A percentile compares a stretch with the other conserved stretches of the same genome.
phyloP scores from a whole-genome alignment of 2,113 vertebrate species.

The Seriola quinqueradiata region DNA sequence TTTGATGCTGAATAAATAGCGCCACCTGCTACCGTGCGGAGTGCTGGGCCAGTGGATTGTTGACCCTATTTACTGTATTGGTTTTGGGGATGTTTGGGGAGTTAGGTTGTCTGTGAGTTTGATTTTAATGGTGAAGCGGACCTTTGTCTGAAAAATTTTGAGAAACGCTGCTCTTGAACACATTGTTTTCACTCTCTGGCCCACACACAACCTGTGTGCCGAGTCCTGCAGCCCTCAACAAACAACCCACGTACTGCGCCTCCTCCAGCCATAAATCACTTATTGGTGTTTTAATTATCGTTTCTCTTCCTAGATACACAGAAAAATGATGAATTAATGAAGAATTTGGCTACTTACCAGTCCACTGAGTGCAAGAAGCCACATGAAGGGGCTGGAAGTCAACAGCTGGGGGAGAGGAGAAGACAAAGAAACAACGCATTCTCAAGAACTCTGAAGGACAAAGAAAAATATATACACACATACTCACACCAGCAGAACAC shows the following conservation, averaged over 20 bases:
- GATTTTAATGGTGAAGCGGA: too few species aligned
- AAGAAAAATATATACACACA: background rate
- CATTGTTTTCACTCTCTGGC: background rate
- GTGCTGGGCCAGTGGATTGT: too few species aligned
- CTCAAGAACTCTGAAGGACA: background rate
- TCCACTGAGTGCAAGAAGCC: constrained; percentile 95
- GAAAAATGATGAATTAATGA: background rate
- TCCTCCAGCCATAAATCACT: background rate
- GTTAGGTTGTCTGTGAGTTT: too few species aligned
- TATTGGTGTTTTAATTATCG: background rate
- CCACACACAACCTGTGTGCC: too few species aligned
- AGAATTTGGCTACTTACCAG: constrained; percentile 88
- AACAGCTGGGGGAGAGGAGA: constrained; percentile 69
- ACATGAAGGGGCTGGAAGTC: constrained; percentile 95
- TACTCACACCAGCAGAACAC: background rate
- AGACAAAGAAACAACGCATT: background rate
- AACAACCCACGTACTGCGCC: too few species aligned
- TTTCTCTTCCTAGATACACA: background rate
- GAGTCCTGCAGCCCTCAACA: too few species aligned
- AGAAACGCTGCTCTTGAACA: too few species aligned
- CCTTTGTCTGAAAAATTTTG: too few species aligned
- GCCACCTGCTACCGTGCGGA: too few species aligned
- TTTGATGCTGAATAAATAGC: too few species aligned
- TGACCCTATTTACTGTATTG: too few species aligned
- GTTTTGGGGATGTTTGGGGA: too few species aligned